These are phyloP conservation scores for Neoseiulus cucumeris DNA, from an alignment of 1,140 invertebrate genomes.

Conservation along the genomic window DNA sequence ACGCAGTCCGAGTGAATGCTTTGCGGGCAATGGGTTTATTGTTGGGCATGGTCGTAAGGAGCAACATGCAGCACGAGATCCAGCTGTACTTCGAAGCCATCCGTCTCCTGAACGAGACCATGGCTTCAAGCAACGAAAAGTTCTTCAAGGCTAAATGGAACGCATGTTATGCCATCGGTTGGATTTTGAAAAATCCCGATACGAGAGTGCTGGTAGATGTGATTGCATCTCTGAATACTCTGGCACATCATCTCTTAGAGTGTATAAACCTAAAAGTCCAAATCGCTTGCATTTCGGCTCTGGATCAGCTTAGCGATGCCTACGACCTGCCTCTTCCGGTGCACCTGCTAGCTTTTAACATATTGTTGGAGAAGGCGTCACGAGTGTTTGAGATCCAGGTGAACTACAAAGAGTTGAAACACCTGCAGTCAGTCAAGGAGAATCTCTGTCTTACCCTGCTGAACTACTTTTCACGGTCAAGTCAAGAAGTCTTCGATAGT, in stretches of 20 bases:
- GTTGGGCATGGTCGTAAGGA: not conserved
- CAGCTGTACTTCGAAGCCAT: not conserved
- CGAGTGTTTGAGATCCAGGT: not conserved
- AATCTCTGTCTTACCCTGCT: not conserved
- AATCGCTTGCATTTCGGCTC: constrained; percentile 3
- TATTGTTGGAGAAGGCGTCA: not conserved
- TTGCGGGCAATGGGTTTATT: not conserved
- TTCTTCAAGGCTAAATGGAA: constrained; percentile 9
- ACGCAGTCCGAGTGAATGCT: not conserved
- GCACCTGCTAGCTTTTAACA: not conserved
- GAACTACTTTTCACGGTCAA: not conserved
- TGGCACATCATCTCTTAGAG: not conserved
- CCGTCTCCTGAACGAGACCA: not conserved
- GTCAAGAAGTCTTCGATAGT: not conserved
- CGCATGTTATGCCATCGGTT: constrained; percentile 1
- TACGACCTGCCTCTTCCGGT: not conserved
- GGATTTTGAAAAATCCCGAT: not conserved
- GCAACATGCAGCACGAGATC: not conserved
- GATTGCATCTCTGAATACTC: not conserved
- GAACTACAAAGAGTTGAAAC: not conserved
- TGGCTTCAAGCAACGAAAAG: not conserved
- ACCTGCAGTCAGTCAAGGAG: not conserved
- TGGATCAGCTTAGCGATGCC: not conserved
- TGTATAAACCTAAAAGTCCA: not conserved
- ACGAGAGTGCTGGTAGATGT: not conserved